phyloP scores from a whole-genome alignment of 2,113 vertebrate species.

The Amblyornis subalaris region DNA sequence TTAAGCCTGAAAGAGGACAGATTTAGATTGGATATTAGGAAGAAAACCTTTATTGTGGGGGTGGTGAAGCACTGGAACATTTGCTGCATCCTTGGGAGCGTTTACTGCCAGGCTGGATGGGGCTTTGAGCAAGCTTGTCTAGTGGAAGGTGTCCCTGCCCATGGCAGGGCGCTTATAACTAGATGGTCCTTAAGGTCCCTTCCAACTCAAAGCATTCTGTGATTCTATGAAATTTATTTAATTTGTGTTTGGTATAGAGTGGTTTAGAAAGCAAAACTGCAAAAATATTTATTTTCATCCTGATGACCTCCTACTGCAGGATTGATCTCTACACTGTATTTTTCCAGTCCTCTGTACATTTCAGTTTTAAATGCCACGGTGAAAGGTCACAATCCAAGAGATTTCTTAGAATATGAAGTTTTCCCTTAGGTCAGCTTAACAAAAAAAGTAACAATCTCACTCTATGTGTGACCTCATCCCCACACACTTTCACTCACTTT shows the following conservation, averaged over 20 bases:
- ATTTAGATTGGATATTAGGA: background rate
- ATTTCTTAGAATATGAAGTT: background rate
- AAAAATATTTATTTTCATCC: background rate
- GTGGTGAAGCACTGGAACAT: background rate
- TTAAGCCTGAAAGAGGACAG: background rate
- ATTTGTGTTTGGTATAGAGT: background rate
- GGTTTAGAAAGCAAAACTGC: background rate
- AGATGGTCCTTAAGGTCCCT: background rate
- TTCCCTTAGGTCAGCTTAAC: background rate
- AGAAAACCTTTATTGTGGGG: background rate
- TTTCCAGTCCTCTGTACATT: background rate
- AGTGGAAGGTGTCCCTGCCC: background rate
- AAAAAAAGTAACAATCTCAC: background rate
- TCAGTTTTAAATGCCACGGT: background rate
- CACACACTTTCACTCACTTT: background rate
- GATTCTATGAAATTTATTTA: background rate
- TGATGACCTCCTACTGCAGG: background rate
- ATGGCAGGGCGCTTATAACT: accelerated
- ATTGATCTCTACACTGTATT: background rate
- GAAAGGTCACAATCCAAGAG: background rate
- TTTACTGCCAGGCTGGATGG: background rate
- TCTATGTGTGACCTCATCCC: background rate
- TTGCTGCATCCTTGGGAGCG: too few relatives aligned
- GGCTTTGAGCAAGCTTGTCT: background rate
- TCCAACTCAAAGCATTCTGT: background rate